Base-by-base conservation (phyloP, 37 sponge, comb jelly and placozoan genomes). In the Cliona cf. orientalis region DNA sequence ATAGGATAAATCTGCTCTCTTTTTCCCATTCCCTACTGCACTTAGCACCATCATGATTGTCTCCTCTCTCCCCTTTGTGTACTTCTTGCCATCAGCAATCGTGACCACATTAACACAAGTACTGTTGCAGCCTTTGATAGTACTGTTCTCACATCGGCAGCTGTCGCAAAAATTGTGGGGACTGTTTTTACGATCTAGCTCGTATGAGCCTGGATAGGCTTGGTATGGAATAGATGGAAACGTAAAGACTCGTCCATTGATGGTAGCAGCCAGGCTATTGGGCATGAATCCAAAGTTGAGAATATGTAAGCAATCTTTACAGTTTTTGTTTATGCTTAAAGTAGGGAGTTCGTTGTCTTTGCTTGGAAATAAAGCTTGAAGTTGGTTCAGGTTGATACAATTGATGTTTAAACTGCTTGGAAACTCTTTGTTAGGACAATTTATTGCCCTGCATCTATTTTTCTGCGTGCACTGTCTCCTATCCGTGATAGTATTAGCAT, bases 261-360 rank as follows among this genome's bases (percentile, higher is more conserved):
- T 83, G 26, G 91, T 63, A 56, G 84, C 74, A 4, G 87, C 74
- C 5, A 31, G 61, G 6, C 67, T 58, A 35, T 66, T 59, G 9
- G 91, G 88, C 7, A 81, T 85, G 75, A 94, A 94, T 2, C 91
- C 91, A 79, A 94, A 94, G 67, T 90, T 94, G 22, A 90, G 74
- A 46, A 94, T 90, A 21, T 37, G 4, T 3, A 49, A n/a, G n/a
- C n/a, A n/a, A n/a, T n/a, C n/a, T n/a, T n/a, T 5, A 22, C 11
- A 55, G 37, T 42, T 22, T 12, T 6, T 12, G 1, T 43, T 42
- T 58, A 72, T 58, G 14, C 37, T 40, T 42, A 73, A 65, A n/a
- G n/a, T n/a, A n/a, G n/a, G n/a, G 1, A 22, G 2, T 62, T 63
- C 68, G 40, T 29, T 25, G 38, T 23, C 26, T 3, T 71, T 38